Evolutionary conservation across 2,797 vertebrate genomes (phyloP), one percentile per base, ranked within the genome.

Genomic region (Staurois parvus): DNA sequence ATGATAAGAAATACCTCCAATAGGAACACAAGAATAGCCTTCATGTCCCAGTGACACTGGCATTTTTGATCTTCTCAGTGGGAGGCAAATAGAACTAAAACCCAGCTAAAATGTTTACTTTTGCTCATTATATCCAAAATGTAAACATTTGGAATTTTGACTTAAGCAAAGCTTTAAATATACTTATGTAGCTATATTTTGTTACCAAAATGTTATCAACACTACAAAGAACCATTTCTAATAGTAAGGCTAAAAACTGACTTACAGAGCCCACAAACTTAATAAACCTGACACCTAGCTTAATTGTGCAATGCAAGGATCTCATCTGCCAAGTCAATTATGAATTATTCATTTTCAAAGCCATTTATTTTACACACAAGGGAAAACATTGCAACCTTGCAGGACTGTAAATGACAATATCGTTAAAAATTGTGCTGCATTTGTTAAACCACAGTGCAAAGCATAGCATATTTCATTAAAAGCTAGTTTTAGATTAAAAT

Each of bases 321-420:
- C 26, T 78, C 76, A 78, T 42, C 64, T 68, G 40, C 17, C 76
- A 79, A 79, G 37, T 62, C 26, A 10, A 68, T 28, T 68, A 68
- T 79, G 40, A 79, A 79, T 79, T 68, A 79, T 79, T 79, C n/a
- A 68, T 67, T 68, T 79, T 9, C 37, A 30, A 40, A 79, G 37
- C n/a, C 37, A 69, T 79, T 66, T 79, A 79, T 79, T 42, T 79
- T 66, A 45, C 59, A 79, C 62, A 11, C 30, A 72, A 72, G 28
- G 4, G 8, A 72, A 72, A 72, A 72, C 8, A 32, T 37, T 30
- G 19, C 69, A 32, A 21, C 28, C 29, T 34, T 70, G 9, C 29
- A 70, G 28, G 68, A 70, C 32, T 70, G 29, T 13, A 70, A 56
- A 56, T 56, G 48, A 56, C 15, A 34, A 24, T 68, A 68, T 17